phyloP scores from a whole-genome alignment of 2,797 vertebrate species.

The Carcharodon carcharias region DNA sequence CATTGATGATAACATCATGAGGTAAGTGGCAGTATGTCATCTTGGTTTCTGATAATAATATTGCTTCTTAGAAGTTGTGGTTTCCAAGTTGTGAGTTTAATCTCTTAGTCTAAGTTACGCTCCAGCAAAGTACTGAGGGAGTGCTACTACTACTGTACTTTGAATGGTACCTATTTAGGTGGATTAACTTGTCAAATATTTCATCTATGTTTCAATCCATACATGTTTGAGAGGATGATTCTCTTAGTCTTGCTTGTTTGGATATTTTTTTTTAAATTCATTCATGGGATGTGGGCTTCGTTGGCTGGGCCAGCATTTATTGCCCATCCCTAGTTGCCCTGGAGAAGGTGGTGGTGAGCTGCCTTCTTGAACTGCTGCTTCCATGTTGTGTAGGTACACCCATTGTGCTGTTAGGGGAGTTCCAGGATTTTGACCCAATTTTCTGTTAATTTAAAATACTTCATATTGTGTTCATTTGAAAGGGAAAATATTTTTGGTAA shows the following conservation, averaged over 20 bases:
- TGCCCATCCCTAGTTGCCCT: too few relatives aligned
- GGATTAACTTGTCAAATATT: too few relatives aligned
- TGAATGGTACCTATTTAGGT: not conserved
- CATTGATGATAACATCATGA: slow-evolving; percentile 97
- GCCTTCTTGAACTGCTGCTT: too few relatives aligned
- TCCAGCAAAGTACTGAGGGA: not conserved
- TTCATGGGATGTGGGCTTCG: too few relatives aligned
- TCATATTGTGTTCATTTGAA: not conserved
- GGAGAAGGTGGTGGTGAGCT: too few relatives aligned
- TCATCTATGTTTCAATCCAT: not conserved
- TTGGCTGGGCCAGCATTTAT: too few relatives aligned
- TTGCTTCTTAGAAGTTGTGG: not conserved
- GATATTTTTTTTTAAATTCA: not conserved
- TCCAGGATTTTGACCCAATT: not conserved
- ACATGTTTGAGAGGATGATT: not conserved
- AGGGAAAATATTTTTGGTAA: not conserved
- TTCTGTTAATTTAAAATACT: not conserved
- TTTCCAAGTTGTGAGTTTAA: not conserved
- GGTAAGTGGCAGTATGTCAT: slow-evolving; percentile 56
- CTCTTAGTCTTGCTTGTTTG: not conserved
- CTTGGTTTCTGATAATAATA: not conserved
- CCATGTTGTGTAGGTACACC: too few relatives aligned
- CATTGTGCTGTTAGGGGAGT: too few relatives aligned
- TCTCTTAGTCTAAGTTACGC: not conserved
- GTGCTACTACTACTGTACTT: not conserved